Base-by-base conservation (phyloP, 1,140 invertebrate species). In the Calephelis nemesis region DNA sequence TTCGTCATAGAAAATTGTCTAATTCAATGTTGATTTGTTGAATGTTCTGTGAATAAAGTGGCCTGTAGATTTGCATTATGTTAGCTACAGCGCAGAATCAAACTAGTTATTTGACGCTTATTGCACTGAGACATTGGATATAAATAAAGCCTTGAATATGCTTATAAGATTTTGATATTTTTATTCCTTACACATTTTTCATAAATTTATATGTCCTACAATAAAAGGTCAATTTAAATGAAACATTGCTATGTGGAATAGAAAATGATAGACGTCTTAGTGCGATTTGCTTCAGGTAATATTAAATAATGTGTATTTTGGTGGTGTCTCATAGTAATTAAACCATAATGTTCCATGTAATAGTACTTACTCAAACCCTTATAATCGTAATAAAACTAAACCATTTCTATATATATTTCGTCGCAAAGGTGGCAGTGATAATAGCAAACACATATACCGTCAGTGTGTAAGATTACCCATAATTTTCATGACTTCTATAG, bases 281-380 rank as follows among this genome's bases (percentile, higher is more conserved):
- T 76, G 74, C 71, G 70, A 71, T 77, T 77, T 76, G 78, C 71
- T 74, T 72, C 75, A 78, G 79, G 74, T 70, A 77, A 82, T 82
- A 87, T 76, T 78, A 74, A 74, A 81, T 88, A 67, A 67, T 74
- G 69, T 64, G 82, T 74, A 78, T 69, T 69, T 81, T 74, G 79
- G 75, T 79, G 73, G 77, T 73, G 73, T 79, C 71, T 65, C 78
- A 80, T 84, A 87, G 75, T 84, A 75, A 68, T 71, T 69, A 75
- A 75, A 71, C 69, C 70, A 74, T 84, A 84, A 88, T 82, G 80
- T 85, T 88, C 83, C 85, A 80, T 85, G 82, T 88, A 86, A 87
- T 86, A 87, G 85, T 90, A 87, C 84, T 89, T 91, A 91, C 85
- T 84, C 83, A 82, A 81, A 83, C 82, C 80, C 86, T 89, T 90